A percentile compares a stretch with the other conserved stretches of the same genome.
Conservation (phyloP, 2,113 vertebrate species). For the Bujurquina vittata region DNA sequence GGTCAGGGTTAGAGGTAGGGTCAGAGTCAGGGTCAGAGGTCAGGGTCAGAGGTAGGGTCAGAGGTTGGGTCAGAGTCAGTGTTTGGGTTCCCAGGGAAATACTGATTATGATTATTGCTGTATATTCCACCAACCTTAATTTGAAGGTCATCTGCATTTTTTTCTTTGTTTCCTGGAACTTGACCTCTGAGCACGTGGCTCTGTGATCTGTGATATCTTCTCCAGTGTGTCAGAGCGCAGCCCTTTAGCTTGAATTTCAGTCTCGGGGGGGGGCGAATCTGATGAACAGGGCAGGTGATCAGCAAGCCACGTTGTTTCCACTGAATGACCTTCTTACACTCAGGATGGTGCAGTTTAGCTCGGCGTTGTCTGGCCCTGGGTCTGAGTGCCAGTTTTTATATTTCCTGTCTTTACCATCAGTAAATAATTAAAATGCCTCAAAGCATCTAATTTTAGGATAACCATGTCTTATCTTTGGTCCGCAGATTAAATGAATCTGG, state of each 20-base stretch:
- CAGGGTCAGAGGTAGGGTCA: too few relatives aligned
- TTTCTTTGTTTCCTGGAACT: background rate
- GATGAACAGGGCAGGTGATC: background rate
- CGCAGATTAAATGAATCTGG: background rate
- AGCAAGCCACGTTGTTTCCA: background rate
- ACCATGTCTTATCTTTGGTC: background rate
- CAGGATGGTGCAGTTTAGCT: background rate
- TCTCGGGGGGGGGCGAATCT: background rate
- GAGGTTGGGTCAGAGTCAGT: too few relatives aligned
- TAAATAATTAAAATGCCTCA: background rate
- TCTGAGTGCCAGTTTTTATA: background rate
- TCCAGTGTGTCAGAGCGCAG: background rate
- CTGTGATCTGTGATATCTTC: background rate
- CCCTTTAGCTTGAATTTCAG: background rate
- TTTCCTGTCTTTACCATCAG: background rate
- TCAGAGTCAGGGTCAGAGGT: too few relatives aligned
- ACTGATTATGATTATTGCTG: background rate
- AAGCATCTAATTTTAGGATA: accelerated
- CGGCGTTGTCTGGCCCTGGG: background rate
- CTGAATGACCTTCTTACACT: background rate
- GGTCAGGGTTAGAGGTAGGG: too few relatives aligned
- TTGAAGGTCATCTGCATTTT: background rate
- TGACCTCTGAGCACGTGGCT: accelerated
- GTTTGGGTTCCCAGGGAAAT: too few relatives aligned
- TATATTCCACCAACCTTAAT: background rate